Evolutionary conservation across 2,113 vertebrate genomes (phyloP), one percentile per base, ranked within the genome.

Genomic region (Seriola quinqueradiata): DNA sequence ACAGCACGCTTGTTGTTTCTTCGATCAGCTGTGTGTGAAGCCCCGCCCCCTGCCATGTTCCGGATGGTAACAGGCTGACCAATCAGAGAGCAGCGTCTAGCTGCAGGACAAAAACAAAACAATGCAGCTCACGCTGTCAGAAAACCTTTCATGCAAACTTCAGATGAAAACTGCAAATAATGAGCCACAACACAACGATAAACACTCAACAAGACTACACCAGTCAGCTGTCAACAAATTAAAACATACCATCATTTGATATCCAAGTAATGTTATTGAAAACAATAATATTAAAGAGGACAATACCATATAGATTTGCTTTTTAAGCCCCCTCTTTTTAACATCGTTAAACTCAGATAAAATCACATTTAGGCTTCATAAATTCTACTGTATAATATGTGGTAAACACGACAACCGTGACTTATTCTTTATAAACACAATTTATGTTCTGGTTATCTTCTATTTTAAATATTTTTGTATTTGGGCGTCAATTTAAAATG

Each of bases 1-100:
- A 71, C 57, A 92, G 94, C 93, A 92, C 70, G 91, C 88, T 92
- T 93, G 94, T 95, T 95, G 92, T 94, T 28, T 93, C 93, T 92
- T 95, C 94, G 94, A 96, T 95, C 96, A 96, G 97, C 97, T 94
- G 96, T 95, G 94, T 34, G 67, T 55, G 55, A 92, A 86, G 93
- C 89, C 90, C 96, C 96, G 93, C 95, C 97, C 95, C 90, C 90
- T 92, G 83, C 82, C 85, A 73, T 94, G 95, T 98, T 98, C 97
- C 97, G 97, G 97, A 96, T 97, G 96, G 97, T 98, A 99, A 99
- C 97, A 98, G 95, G 90, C 88, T 72, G 95, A 91, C 97, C 97
- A 98, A 98, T 98, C 94, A 92, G 91, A 89, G 84, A 79, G 86
- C 88, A 66, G 95, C 89, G 90, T 93, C 87, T 90, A 92, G 94